phyloP scores from a whole-genome alignment of 2,888 invertebrate species.

The Drosophila demipolita region DNA sequence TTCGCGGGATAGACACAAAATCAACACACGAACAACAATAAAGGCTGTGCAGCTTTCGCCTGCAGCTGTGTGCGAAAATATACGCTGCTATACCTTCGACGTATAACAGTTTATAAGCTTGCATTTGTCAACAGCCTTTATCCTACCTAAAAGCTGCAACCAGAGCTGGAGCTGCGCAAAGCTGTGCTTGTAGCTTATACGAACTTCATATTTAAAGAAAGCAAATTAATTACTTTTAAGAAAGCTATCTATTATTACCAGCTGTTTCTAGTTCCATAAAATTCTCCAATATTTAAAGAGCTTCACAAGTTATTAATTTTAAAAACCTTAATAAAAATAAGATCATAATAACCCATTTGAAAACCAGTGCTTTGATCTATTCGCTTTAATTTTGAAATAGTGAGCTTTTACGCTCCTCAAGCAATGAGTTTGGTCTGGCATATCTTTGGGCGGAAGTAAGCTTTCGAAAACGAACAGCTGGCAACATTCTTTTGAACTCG shows the following conservation, averaged over 20 bases:
- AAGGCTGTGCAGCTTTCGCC: constrained; percentile 35
- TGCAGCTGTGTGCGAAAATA: constrained; percentile 62
- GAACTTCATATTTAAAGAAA: neutral
- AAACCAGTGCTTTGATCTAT: neutral
- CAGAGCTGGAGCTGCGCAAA: neutral
- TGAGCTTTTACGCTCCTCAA: constrained; percentile 2
- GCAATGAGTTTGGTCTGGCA: constrained; percentile 3
- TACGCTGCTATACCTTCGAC: neutral
- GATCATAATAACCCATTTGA: neutral
- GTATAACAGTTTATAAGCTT: constrained; percentile 45
- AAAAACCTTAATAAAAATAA: too few relatives aligned
- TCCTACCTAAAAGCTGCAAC: constrained; percentile 11
- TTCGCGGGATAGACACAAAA: constrained; percentile 48
- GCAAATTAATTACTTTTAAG: neutral
- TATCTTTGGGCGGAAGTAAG: constrained; percentile 30
- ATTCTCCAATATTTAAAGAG: accelerated
- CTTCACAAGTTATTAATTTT: neutral
- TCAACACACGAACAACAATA: constrained; percentile 3
- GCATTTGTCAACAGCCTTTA: constrained; percentile 20
- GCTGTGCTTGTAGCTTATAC: neutral
- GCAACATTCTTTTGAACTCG: constrained; percentile 34
- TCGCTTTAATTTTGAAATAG: too few relatives aligned
- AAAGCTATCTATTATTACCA: neutral
- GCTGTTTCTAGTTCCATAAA: neutral
- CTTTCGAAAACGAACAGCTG: constrained; percentile 14